Base-by-base conservation (phyloP, 2,888 invertebrate species). In the Oxystoma pomonae region DNA sequence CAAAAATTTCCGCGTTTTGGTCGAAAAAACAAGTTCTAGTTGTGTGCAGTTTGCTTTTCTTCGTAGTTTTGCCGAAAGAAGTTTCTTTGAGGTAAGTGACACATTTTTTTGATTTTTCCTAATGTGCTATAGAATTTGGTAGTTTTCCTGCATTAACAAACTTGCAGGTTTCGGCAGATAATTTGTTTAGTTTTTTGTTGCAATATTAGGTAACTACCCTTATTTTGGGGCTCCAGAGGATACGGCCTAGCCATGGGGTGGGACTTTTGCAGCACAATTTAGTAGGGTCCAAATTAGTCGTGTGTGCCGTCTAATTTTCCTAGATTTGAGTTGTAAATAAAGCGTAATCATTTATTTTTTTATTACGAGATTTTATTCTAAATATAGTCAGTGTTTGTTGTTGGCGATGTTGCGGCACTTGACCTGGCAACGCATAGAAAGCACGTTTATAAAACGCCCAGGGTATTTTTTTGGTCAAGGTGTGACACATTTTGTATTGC, bases 381-480 rank as follows among this genome's bases (percentile, higher is more conserved):
- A 78, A 78, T 78, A 76, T 78, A 76, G 76, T 63, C 56, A 72
- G 74, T 78, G 78, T 80, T 80, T 80, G 76, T 79, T 79, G 77
- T 78, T 74, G 75, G 78, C 77, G 77, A 79, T 76, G 79, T 78
- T 78, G 78, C 77, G 77, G 77, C 77, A 78, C 75, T 77, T 78
- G 78, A 80, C 75, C 76, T 79, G 81, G 80, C 81, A 81, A 81
- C 81, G 35, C 71, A 75, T 73, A 79, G 72, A 74, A 75, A 78
- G 77, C 78, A 74, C 77, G 79, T 77, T 77, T 35, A 35, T 35
- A 35, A 35, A 35, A 35, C 35, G 35, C 35, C 35, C 35, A 7
- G 35, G 12, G 35, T 35, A 35, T 35, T 35, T 35, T 35, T n/a
- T n/a, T n/a, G n/a, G n/a, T n/a, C n/a, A n/a, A n/a, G n/a, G n/a